Evolutionary conservation across 2,797 vertebrate species (phyloP), one percentile per base, ranked within the genome.

Genomic region (Philypnodon macrostomus): DNA sequence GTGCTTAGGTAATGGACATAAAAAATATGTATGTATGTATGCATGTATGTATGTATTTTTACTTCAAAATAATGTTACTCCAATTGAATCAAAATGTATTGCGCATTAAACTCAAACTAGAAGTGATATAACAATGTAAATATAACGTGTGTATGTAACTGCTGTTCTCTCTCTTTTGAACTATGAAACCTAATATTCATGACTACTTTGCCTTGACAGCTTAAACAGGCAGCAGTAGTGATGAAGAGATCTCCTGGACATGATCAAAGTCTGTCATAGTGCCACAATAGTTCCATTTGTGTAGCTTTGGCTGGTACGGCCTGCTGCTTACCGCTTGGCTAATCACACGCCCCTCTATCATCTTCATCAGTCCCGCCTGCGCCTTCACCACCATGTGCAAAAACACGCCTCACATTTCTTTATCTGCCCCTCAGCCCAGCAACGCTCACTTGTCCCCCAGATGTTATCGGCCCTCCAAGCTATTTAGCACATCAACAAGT

Each of bases 221-320:
- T 75, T 77, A 59, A 85, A 85, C 67, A 75, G 76, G 77, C 58
- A 74, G 36, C 64, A 69, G 61, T 78, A 78, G 73, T 79, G 68
- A 81, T 85, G 69, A 77, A 81, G 78, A 76, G 68, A 70, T 83
- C 75, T 68, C 40, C 46, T 42, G 55, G 81, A 81, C 68, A 74
- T 77, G 74, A 85, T 87, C 80, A 85, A 81, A 76, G 83, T 74
- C 77, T 80, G 70, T 73, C 79, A 78, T 74, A 44, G 58, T 68
- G 58, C 56, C 72, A 87, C 87, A 89, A 90, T 85, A 75, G 75
- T 75, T 74, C 79, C 76, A 82, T 88, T 87, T 89, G 85, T 89
- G 82, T 73, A 70, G 69, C 54, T 42, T 63, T 23, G 69, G 70
- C 75, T 73, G 76, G 64, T 77, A 76, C 77, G 76, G 62, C 69